phyloP scores from a whole-genome alignment of 1,140 invertebrate genomes.

The Oncopeltus fasciatus region DNA sequence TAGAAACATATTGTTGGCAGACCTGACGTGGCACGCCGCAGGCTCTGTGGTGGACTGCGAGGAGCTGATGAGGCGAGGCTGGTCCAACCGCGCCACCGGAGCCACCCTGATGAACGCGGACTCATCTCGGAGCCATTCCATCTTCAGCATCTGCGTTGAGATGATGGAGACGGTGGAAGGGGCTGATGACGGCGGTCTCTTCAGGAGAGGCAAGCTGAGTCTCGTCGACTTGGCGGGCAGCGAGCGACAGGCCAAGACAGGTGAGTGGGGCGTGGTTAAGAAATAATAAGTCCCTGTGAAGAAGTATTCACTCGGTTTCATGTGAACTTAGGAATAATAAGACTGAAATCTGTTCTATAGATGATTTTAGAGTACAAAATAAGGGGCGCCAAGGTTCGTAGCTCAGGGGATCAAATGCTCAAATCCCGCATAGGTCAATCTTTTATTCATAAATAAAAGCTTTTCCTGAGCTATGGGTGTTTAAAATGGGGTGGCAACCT shows the following conservation, averaged over 20 bases:
- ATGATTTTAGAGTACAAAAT: too few species aligned
- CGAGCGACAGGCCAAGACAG: constrained; percentile 70
- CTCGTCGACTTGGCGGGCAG: constrained; percentile 82
- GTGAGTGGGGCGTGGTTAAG: constrained; percentile 31
- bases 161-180: constrained; percentile 38
- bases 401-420: too few species aligned
- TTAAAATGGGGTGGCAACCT: too few species aligned
- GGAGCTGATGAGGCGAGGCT: constrained; percentile 55
- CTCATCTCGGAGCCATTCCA: constrained; percentile 78
- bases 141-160: constrained; percentile 78
- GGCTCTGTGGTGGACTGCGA: constrained; percentile 61
- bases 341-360: too few species aligned
- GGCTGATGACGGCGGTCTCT: constrained; percentile 36
- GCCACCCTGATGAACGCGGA: constrained; percentile 76
- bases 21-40: constrained; percentile 57
- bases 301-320: too few species aligned
- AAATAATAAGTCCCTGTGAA: too few species aligned
- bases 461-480: too few species aligned
- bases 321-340: too few species aligned
- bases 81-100: constrained; percentile 56
- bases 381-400: too few species aligned
- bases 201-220: constrained; percentile 70
- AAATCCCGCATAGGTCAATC: too few species aligned
- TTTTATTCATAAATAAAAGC: too few species aligned
- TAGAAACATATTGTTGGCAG: too few species aligned